Conservation (phyloP, 1,140 invertebrate species). For the Trichomalopsis sarcophagae region DNA sequence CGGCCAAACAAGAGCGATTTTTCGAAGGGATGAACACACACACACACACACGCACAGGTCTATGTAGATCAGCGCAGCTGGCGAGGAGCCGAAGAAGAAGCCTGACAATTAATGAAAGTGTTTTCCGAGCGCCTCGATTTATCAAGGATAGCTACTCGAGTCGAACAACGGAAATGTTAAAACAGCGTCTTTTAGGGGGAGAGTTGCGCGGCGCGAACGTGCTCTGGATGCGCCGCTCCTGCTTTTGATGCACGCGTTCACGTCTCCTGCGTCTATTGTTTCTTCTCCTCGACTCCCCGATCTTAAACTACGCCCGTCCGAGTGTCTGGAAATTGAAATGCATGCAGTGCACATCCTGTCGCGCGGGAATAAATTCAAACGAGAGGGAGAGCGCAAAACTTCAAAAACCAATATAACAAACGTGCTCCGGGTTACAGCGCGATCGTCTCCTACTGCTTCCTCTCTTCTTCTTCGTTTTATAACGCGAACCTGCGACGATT, state of each 20-base stretch:
- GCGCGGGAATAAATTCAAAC: constrained; percentile 49
- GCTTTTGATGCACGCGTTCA: constrained; percentile 38
- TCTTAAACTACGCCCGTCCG: not conserved
- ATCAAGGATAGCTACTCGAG: not conserved
- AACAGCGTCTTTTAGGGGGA: not conserved
- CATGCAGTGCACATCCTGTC: constrained; percentile 53
- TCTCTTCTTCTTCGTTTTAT: constrained; percentile 40
- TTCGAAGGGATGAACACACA: constrained; percentile 1
- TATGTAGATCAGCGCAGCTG: not conserved
- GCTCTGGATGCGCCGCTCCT: constrained; percentile 42
- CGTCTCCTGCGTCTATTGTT: constrained; percentile 1
- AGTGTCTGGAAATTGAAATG: constrained; percentile 44
- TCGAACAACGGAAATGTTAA: constrained; percentile 44
- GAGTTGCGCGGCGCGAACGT: constrained; percentile 33
- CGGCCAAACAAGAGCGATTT: constrained; percentile 47
- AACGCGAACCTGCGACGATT: constrained; percentile 31
- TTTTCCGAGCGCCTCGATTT: constrained; percentile 39
- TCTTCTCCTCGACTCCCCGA: not conserved
- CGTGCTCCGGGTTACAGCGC: constrained; percentile 54
- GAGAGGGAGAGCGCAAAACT: constrained; percentile 41
- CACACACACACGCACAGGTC: not conserved
- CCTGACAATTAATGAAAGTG: constrained; percentile 42
- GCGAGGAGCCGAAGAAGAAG: not conserved
- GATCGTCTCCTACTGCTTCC: constrained; percentile 26
- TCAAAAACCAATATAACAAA: constrained; percentile 48